phyloP scores from a whole-genome alignment of 2,888 invertebrate genomes.

The Leptopilina syphax region DNA sequence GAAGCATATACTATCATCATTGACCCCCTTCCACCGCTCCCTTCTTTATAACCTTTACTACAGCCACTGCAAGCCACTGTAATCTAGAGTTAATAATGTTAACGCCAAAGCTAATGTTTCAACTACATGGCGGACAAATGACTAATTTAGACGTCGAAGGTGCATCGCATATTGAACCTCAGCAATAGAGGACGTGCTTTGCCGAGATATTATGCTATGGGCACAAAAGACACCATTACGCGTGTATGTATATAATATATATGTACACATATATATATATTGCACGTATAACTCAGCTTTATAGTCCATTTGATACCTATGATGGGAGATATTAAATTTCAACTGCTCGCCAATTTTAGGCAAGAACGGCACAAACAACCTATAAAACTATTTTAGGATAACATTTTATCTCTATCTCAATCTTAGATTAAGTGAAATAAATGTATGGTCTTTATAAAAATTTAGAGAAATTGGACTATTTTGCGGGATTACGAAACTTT shows the following conservation, averaged over 20 bases:
- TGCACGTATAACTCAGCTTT: slow-evolving; percentile 1
- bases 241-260: background rate
- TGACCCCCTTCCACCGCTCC: background rate
- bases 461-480: background rate
- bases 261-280: background rate
- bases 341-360: slow-evolving; percentile 2
- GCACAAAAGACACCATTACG: slow-evolving; percentile 2
- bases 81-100: slow-evolving; percentile 20
- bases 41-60: too few species aligned
- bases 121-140: background rate
- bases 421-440: background rate
- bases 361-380: background rate
- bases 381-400: slow-evolving; percentile 2
- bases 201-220: background rate
- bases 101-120: background rate
- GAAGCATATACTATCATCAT: background rate
- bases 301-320: slow-evolving; percentile 28
- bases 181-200: background rate
- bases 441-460: background rate
- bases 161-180: slow-evolving; percentile 22
- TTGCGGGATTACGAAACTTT: too few species aligned
- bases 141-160: slow-evolving; percentile 21
- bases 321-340: slow-evolving; percentile 23
- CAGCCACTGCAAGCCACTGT: background rate
- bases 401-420: background rate